These are phyloP conservation scores for Chaetodon trifasciatus DNA, from an alignment of 2,797 vertebrate genomes.

Conservation along the genomic window DNA sequence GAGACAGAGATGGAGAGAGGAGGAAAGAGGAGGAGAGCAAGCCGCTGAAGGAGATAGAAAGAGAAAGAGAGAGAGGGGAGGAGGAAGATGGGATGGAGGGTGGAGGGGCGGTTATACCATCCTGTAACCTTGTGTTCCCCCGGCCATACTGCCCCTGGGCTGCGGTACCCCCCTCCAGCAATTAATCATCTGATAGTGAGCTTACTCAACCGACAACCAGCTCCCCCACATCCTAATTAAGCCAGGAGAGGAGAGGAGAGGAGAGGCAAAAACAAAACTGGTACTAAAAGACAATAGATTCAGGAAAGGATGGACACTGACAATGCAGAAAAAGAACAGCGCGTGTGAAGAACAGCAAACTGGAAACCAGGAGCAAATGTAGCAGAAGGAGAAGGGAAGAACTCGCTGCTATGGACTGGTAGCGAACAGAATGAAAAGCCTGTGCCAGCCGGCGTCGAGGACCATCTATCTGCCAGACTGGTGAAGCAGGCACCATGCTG, in stretches of 20 bases:
- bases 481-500: conserved; percentile 77
- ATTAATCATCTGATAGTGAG: conserved; percentile 89
- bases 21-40: conserved; percentile 51
- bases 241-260: conserved; percentile 30
- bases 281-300: conserved; percentile 32
- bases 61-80: conserved; percentile 27
- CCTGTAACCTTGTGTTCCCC: conserved; percentile 85
- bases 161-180: conserved; percentile 82
- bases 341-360: conserved; percentile 14
- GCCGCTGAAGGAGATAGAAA: conserved; percentile 58
- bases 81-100: conserved; percentile 26
- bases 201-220: conserved; percentile 85
- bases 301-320: conserved; percentile 44
- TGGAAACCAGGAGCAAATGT: conserved; percentile 39
- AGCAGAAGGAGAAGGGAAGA: conserved; percentile 50
- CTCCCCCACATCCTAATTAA: conserved; percentile 87
- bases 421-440: conserved; percentile 73
- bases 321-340: conserved; percentile 44
- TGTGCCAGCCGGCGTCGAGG: conserved; percentile 65
- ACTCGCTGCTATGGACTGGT: conserved; percentile 59
- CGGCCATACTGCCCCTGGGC: conserved; percentile 77
- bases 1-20: conserved; percentile 77
- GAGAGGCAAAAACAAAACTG: conserved; percentile 26
- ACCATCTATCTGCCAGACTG: conserved; percentile 81
- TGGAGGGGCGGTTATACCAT: conserved; percentile 57